Evolutionary conservation across 2,888 invertebrate genomes (phyloP).

Genomic region (Holacanthella duospinosa): DNA sequence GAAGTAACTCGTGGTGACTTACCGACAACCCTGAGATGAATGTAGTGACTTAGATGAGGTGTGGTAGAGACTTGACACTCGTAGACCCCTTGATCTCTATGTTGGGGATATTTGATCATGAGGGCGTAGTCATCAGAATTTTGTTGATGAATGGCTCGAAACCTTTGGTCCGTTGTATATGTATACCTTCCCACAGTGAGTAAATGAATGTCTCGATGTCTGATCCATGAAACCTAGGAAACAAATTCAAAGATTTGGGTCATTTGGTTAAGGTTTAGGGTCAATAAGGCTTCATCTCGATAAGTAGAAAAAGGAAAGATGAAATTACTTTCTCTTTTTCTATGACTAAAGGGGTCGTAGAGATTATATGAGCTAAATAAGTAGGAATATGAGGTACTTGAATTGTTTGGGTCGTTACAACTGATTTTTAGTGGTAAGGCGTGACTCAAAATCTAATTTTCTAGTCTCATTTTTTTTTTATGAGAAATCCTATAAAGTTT

Average conservation of each 20-base stretch:
- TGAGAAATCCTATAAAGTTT: background rate
- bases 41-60: constrained; percentile 83
- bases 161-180: constrained; percentile 82
- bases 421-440: constrained; percentile 9
- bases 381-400: no score
- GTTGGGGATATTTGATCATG: constrained; percentile 83
- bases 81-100: constrained; percentile 66
- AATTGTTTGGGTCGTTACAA: background rate
- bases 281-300: no score
- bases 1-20: constrained; percentile 44
- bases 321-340: no score
- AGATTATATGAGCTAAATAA: no score
- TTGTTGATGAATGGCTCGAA: constrained; percentile 72
- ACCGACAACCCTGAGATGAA: constrained; percentile 84
- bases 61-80: constrained; percentile 91
- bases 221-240: constrained; percentile 76
- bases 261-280: background rate
- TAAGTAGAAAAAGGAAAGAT: no score
- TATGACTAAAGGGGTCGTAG: no score
- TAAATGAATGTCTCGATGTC: constrained; percentile 79
- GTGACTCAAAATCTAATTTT: constrained; percentile 9
- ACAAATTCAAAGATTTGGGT: constrained; percentile 10
- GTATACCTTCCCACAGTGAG: constrained; percentile 81
- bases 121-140: constrained; percentile 80
- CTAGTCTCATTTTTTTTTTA: no score